A percentile compares a stretch with the other conserved stretches of the same genome.
Conservation (phyloP, 2,797 vertebrate genomes). For the Nannoperca obscura region DNA sequence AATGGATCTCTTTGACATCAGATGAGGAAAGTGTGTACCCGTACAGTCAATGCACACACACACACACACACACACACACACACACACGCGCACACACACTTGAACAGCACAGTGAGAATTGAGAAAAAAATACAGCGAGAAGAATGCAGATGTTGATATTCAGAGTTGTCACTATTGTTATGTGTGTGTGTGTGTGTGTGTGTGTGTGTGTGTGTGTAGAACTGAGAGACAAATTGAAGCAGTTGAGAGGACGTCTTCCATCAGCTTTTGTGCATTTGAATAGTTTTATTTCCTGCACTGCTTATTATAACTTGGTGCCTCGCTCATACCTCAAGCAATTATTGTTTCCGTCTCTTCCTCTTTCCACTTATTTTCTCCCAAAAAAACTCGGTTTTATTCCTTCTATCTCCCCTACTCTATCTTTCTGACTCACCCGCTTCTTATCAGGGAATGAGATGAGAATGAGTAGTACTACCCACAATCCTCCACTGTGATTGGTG, state of each 20-base stretch:
- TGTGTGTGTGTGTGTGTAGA: not conserved
- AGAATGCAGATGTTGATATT: conserved; percentile 23
- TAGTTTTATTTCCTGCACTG: conserved; percentile 20
- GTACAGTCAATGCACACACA: not conserved
- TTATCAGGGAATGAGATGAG: conserved; percentile 39
- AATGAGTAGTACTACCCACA: conserved; percentile 31
- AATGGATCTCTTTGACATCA: not conserved
- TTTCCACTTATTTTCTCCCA: conserved; percentile 24
- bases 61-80: not conserved
- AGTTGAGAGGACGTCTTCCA: conserved; percentile 19
- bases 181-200: not conserved
- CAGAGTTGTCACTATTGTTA: not conserved
- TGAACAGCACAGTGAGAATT: not conserved
- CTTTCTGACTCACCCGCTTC: conserved; percentile 33
- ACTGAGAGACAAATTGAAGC: conserved; percentile 10
- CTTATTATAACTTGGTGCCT: conserved; percentile 11
- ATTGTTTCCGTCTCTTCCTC: conserved; percentile 13
- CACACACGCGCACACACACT: not conserved
- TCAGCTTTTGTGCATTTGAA: conserved; percentile 31
- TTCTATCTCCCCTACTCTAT: conserved; percentile 21
- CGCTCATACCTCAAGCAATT: not conserved
- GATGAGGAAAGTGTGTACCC: not conserved
- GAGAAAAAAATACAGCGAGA: not conserved
- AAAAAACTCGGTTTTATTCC: conserved; percentile 20
- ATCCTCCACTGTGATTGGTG: conserved; percentile 48